Evolutionary conservation across 2,113 vertebrate genomes (phyloP).

Genomic region (Halcyon malimbica): DNA sequence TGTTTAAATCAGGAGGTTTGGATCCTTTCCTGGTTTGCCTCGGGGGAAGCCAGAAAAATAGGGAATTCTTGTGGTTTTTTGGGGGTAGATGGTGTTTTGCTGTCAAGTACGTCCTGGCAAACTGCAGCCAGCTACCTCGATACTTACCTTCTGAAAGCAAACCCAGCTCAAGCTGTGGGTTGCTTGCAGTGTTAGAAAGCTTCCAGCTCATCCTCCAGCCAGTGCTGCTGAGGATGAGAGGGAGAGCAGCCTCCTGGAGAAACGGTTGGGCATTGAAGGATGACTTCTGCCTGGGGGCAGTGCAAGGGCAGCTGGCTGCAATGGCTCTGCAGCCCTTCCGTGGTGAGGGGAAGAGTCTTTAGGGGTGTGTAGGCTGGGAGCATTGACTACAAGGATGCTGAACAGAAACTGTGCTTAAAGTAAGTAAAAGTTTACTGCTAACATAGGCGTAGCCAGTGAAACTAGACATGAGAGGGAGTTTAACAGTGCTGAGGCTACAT

Average conservation of each 20-base stretch:
- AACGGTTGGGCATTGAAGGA: background rate
- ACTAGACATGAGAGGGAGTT: background rate
- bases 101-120: background rate
- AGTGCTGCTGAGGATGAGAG: background rate
- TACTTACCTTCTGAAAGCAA: background rate
- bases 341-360: background rate
- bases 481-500: background rate
- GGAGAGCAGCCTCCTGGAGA: background rate
- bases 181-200: background rate
- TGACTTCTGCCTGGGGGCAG: background rate
- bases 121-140: background rate
- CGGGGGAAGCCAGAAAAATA: background rate
- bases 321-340: background rate
- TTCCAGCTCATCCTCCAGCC: fast-evolving
- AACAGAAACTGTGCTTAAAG: background rate
- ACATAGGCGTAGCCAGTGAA: background rate
- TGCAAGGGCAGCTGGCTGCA: fast-evolving
- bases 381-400: background rate
- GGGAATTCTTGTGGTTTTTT: background rate
- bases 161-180: background rate
- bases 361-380: no score
- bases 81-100: background rate
- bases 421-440: background rate
- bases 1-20: background rate
- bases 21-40: background rate